A percentile compares a stretch with the other conserved stretches of the same genome.
These are phyloP conservation scores for Eutrigla gurnardus DNA, from an alignment of 2,797 vertebrate genomes.

Conservation along the genomic window DNA sequence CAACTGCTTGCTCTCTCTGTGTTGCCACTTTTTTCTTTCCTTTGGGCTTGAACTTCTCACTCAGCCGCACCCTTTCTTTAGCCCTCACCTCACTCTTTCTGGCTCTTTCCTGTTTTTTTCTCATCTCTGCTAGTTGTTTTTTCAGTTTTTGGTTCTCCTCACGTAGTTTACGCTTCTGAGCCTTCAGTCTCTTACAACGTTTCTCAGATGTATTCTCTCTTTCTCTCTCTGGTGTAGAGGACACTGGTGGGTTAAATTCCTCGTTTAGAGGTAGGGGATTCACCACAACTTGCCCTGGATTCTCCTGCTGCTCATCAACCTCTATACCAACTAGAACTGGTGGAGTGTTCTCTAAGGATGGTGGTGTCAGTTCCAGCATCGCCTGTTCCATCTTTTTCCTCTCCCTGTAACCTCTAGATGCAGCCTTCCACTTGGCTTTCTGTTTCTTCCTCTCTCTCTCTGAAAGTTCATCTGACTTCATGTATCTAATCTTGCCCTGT, in stretches of 20 bases:
- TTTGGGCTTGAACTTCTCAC: constrained; percentile 27
- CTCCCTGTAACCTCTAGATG: not conserved
- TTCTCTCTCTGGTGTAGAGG: not conserved
- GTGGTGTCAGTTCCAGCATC: not conserved
- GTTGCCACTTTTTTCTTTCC: not conserved
- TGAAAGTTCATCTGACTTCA: constrained; percentile 1
- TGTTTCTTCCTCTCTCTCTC: not conserved
- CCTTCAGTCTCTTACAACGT: not conserved
- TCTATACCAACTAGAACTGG: not conserved
- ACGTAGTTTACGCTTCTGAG: constrained; percentile 1
- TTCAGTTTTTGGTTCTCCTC: not conserved
- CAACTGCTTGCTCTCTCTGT: too few relatives aligned
- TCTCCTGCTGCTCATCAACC: not conserved
- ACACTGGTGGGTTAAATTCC: not conserved
- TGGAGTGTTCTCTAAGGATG: not conserved
- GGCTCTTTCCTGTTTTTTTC: not conserved
- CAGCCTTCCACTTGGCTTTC: not conserved
- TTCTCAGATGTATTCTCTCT: not conserved
- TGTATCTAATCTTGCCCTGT: not conserved
- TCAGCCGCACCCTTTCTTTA: constrained; percentile 13
- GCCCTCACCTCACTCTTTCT: constrained; percentile 5
- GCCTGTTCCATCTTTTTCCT: not conserved
- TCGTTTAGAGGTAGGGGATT: not conserved
- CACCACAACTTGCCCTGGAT: constrained; percentile 4
- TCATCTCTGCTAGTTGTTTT: constrained; percentile 13